phyloP scores from a whole-genome alignment of 2,888 invertebrate species.

The Lottia scabra region DNA sequence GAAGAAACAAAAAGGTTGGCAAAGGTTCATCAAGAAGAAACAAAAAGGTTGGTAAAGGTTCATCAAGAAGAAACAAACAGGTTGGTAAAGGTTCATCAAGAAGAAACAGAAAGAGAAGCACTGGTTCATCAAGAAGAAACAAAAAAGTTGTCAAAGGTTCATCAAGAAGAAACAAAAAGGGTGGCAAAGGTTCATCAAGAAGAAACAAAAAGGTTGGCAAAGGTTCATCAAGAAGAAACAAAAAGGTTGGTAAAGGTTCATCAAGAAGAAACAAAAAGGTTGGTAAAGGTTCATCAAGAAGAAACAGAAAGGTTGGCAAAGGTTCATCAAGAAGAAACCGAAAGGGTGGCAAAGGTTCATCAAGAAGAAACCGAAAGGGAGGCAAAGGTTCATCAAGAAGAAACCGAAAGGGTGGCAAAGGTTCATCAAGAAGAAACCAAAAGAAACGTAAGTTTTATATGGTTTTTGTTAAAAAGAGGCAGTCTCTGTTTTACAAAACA shows the following conservation, averaged over 20 bases:
- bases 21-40: neutral
- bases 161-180: neutral
- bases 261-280: neutral
- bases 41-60: too few relatives aligned
- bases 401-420: neutral
- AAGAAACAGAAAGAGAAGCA: neutral
- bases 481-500: too few relatives aligned
- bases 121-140: neutral
- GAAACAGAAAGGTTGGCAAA: neutral
- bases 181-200: neutral
- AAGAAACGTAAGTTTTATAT: too few relatives aligned
- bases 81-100: neutral
- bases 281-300: neutral
- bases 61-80: neutral
- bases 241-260: neutral
- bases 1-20: neutral
- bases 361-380: neutral
- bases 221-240: neutral
- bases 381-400: neutral
- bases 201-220: neutral
- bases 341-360: neutral
- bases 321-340: neutral
- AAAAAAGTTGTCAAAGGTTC: neutral
- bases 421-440: neutral
- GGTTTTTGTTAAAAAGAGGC: too few relatives aligned